These are phyloP conservation scores for Pelodiscus sinensis DNA, from an alignment of 2,113 vertebrate genomes.

Conservation along the genomic window DNA sequence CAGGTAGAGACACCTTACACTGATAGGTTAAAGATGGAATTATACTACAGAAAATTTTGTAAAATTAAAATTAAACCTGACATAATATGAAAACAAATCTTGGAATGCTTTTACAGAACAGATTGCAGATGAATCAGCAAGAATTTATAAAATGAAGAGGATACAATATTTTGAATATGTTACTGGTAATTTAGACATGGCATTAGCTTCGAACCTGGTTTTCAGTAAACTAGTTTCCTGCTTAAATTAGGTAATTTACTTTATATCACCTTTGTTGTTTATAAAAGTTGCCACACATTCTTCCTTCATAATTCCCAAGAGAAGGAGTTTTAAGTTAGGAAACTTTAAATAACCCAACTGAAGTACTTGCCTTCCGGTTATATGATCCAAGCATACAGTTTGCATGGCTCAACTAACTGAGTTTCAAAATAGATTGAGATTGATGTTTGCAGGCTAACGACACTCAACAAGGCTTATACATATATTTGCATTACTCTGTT, in stretches of 20 bases:
- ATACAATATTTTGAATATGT: background rate
- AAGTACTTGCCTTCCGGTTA: background rate
- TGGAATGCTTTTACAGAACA: conserved; percentile 29
- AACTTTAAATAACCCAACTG: background rate
- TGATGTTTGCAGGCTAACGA: background rate
- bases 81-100: conserved; percentile 22
- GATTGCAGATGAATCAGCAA: conserved; percentile 1
- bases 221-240: background rate
- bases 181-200: background rate
- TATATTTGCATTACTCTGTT: background rate
- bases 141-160: background rate
- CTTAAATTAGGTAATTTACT: background rate
- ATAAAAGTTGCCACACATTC: background rate
- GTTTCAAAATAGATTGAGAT: background rate
- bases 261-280: background rate
- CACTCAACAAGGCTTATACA: background rate
- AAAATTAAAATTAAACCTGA: background rate
- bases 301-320: background rate
- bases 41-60: conserved; percentile 9
- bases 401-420: background rate
- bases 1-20: background rate
- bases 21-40: background rate
- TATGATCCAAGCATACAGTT: background rate
- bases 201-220: background rate
- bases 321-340: background rate